Conservation (phyloP, 2,113 vertebrate species). For the Perccottus glenii region DNA sequence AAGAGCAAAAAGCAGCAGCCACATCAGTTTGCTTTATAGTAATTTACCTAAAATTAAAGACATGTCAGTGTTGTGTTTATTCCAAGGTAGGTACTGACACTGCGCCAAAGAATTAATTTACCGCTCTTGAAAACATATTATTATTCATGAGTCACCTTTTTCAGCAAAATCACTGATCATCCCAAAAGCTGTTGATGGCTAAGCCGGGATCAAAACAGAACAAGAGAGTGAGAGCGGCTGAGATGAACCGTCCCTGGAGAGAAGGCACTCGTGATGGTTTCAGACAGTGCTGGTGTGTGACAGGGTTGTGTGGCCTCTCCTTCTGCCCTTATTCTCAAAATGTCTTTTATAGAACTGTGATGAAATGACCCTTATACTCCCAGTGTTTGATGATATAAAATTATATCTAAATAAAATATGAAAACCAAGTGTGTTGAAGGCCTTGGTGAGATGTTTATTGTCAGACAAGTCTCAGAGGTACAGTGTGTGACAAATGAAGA, state of each 20-base stretch:
- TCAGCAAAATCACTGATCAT: constrained; percentile 55
- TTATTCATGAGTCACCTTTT: constrained; percentile 69
- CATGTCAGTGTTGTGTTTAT: constrained; percentile 41
- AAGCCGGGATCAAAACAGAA: constrained; percentile 66
- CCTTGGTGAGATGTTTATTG: constrained; percentile 44
- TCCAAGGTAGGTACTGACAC: constrained; percentile 41
- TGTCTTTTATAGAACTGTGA: constrained; percentile 28
- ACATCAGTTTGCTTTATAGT: constrained; percentile 15
- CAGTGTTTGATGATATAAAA: constrained; percentile 52
- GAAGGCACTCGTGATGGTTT: constrained; percentile 60
- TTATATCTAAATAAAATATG: constrained; percentile 60
- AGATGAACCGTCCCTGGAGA: constrained; percentile 52
- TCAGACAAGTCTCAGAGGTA: constrained; percentile 24
- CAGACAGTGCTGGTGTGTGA: constrained; percentile 60
- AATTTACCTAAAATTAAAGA: constrained; percentile 34
- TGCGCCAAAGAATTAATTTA: constrained; percentile 59
- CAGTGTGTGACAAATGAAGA: constrained; percentile 50
- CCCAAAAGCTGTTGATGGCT: constrained; percentile 57
- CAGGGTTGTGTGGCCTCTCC: constrained; percentile 58
- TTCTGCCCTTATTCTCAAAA: constrained; percentile 50
- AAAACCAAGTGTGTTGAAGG: constrained; percentile 36
- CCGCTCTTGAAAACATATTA: constrained; percentile 50
- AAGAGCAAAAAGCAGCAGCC: neutral
- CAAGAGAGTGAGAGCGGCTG: constrained; percentile 53
- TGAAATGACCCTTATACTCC: constrained; percentile 37